phyloP scores from a whole-genome alignment of 2,888 invertebrate genomes.

The Caenorhabditis sulstoni region DNA sequence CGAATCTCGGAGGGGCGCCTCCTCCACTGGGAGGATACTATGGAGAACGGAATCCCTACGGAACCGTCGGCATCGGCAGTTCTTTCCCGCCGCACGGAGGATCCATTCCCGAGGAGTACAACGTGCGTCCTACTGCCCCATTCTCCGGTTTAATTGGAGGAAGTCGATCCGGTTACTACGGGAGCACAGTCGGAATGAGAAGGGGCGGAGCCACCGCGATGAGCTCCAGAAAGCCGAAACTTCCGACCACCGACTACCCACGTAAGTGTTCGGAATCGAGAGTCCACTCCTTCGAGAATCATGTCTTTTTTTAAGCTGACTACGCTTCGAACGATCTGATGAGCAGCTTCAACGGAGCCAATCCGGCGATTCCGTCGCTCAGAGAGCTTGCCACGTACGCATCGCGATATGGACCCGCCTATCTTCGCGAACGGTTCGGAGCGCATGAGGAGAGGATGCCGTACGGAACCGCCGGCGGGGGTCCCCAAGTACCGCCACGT shows the following conservation, averaged over 20 bases:
- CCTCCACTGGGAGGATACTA: conserved; percentile 36
- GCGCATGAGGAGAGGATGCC: conserved; percentile 30
- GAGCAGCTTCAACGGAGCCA: conserved; percentile 51
- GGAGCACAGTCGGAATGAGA: conserved; percentile 60
- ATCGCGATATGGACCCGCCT: conserved; percentile 50
- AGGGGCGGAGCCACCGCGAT: conserved; percentile 27
- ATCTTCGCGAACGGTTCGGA: conserved; percentile 50
- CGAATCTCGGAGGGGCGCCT: conserved; percentile 4
- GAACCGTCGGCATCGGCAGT: conserved; percentile 39
- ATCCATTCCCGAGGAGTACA: conserved; percentile 42
- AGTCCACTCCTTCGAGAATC: not conserved
- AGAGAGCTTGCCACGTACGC: conserved; percentile 57
- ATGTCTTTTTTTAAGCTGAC: conserved; percentile 21
- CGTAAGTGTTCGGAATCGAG: conserved; percentile 13
- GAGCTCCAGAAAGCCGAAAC: conserved; percentile 34
- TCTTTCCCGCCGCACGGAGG: conserved; percentile 4
- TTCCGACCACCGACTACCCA: conserved; percentile 50
- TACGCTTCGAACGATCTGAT: conserved; percentile 62
- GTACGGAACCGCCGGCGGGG: conserved; percentile 7
- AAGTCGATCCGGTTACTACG: conserved; percentile 51
- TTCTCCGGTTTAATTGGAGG: conserved; percentile 59
- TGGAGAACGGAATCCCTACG: conserved; percentile 47
- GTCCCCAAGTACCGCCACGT: conserved; percentile 44
- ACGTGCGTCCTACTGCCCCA: conserved; percentile 46
- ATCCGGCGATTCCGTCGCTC: conserved; percentile 39